phyloP scores from a whole-genome alignment of 1,140 invertebrate genomes.

The Trichoplusia ni region DNA sequence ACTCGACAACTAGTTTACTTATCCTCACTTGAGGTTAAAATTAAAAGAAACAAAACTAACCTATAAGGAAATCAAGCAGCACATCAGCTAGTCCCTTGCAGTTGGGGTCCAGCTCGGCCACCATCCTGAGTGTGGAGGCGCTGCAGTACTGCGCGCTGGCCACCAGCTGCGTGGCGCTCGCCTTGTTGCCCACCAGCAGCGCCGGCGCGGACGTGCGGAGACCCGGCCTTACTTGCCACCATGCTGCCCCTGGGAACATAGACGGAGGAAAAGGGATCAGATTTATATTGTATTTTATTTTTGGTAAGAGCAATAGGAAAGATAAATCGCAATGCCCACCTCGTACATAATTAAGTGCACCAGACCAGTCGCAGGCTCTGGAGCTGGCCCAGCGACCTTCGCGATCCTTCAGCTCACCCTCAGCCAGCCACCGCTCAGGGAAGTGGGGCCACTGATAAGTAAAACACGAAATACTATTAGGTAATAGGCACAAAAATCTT shows the following conservation, averaged over 20 bases:
- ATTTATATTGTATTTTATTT: too few relatives aligned
- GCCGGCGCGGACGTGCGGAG: slow-evolving; percentile 45
- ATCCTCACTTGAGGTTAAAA: too few relatives aligned
- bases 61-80: slow-evolving; percentile 59
- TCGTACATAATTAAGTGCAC: slow-evolving; percentile 71
- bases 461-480: slow-evolving; percentile 5
- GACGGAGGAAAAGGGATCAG: too few relatives aligned
- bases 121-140: slow-evolving; percentile 53
- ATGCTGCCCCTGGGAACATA: slow-evolving; percentile 57
- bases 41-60: slow-evolving; percentile 41
- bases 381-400: slow-evolving; percentile 48
- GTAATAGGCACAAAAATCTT: slow-evolving; percentile 10
- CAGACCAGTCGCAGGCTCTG: slow-evolving; percentile 65
- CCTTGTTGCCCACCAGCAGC: slow-evolving; percentile 54
- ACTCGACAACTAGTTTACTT: too few relatives aligned
- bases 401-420: slow-evolving; percentile 45
- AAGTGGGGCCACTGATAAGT: slow-evolving; percentile 72
- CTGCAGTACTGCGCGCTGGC: slow-evolving; percentile 57
- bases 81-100: slow-evolving; percentile 49
- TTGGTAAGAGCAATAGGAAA: too few relatives aligned
- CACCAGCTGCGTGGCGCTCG: slow-evolving; percentile 58
- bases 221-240: slow-evolving; percentile 53
- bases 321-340: slow-evolving; percentile 44
- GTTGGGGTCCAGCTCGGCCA: slow-evolving; percentile 44
- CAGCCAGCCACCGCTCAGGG: slow-evolving; percentile 71